Evolutionary conservation across 2,113 vertebrate genomes (phyloP).

Genomic region (Etheostoma cragini): DNA sequence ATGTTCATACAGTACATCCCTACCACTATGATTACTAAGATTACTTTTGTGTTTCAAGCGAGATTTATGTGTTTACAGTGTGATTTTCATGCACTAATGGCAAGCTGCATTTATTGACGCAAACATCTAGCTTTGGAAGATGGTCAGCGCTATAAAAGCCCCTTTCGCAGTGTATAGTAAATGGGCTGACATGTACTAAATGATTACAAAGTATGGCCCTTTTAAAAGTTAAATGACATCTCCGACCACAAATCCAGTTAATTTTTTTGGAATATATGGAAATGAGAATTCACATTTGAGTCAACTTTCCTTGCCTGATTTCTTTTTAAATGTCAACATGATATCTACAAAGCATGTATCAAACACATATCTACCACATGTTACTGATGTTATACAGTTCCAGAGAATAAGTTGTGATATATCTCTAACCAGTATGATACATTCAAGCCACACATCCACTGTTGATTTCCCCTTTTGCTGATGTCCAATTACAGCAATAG

Average conservation of each 20-base stretch:
- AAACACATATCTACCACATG: slow-evolving; percentile 19
- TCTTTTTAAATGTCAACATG: slow-evolving; percentile 21
- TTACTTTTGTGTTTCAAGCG: background rate
- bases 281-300: slow-evolving; percentile 23
- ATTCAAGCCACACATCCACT: slow-evolving; percentile 54
- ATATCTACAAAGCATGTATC: slow-evolving; percentile 26
- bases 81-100: background rate
- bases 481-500: slow-evolving; percentile 58
- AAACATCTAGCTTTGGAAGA: background rate
- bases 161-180: background rate
- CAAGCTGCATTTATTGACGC: background rate
- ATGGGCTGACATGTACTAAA: background rate
- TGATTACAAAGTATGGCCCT: background rate
- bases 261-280: slow-evolving; percentile 12
- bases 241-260: background rate
- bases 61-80: background rate
- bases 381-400: slow-evolving; percentile 40
- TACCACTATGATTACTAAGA: background rate
- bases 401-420: slow-evolving; percentile 17
- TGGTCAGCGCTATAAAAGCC: background rate
- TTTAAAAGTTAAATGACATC: background rate
- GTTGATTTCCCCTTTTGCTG: slow-evolving; percentile 48
- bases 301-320: background rate
- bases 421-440: slow-evolving; percentile 30
- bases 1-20: background rate